Conservation (phyloP, 2,888 invertebrate species). For the Nezara viridula region DNA sequence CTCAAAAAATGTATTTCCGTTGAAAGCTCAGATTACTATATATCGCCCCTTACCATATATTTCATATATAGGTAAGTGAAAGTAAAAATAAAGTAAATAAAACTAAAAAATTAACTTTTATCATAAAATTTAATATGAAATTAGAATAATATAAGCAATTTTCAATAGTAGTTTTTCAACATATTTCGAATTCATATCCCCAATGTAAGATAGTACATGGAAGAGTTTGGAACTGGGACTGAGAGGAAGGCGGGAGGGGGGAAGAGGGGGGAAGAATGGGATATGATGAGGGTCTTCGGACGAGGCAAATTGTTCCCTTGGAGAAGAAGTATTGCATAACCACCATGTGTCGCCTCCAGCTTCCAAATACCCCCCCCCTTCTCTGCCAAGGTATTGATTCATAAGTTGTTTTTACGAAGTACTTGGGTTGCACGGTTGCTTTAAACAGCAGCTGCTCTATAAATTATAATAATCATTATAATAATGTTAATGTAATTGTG, state of each 20-base stretch:
- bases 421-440: neutral
- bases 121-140: too few species aligned
- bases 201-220: neutral
- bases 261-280: neutral
- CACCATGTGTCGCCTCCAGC: constrained; percentile 19
- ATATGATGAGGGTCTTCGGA: constrained; percentile 47
- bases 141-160: too few species aligned
- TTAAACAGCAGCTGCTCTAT: neutral
- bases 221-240: neutral
- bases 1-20: too few species aligned
- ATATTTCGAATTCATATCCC: neutral
- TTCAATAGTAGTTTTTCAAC: too few species aligned
- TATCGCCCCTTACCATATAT: too few species aligned
- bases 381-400: neutral
- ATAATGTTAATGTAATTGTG: too few species aligned
- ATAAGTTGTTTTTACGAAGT: constrained; percentile 16
- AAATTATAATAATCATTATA: neutral
- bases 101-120: too few species aligned
- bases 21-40: too few species aligned
- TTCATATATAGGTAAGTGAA: too few species aligned
- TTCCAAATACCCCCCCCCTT: neutral
- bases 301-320: constrained; percentile 36
- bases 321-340: constrained; percentile 48
- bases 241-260: neutral
- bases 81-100: too few species aligned